phyloP scores from a whole-genome alignment of 2,113 vertebrate genomes.

The Callocephalon fimbriatum region DNA sequence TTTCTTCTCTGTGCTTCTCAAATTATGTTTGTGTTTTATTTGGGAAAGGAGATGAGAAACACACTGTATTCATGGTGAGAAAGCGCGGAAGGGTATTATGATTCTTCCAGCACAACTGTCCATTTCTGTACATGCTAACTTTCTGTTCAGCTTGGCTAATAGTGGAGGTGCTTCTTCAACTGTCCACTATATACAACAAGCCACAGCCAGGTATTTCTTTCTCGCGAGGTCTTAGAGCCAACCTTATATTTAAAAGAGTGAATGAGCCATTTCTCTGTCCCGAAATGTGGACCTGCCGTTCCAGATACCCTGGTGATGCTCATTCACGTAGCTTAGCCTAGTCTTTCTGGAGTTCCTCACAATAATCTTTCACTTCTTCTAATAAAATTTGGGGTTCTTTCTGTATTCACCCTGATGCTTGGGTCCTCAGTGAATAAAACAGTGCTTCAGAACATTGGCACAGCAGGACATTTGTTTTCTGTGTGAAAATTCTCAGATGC shows the following conservation, averaged over 20 bases:
- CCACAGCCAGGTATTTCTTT: neutral
- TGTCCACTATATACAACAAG: neutral
- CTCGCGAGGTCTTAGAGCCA: neutral
- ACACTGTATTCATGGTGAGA: neutral
- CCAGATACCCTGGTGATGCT: neutral
- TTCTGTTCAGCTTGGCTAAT: neutral
- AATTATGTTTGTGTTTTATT: neutral
- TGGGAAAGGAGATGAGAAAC: neutral
- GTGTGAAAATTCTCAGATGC: neutral
- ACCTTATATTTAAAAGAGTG: neutral
- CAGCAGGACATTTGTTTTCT: neutral
- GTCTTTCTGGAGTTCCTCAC: neutral
- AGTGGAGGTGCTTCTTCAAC: neutral
- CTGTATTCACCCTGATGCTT: neutral
- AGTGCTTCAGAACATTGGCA: neutral
- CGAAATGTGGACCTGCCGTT: neutral
- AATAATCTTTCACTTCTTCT: neutral
- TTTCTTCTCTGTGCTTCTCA: neutral
- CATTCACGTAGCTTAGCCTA: neutral
- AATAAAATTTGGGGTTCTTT: neutral
- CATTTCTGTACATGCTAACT: neutral
- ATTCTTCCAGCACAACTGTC: neutral
- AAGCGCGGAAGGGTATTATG: fast-evolving
- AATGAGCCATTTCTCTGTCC: neutral
- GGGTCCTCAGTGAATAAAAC: neutral